phyloP scores from a whole-genome alignment of 2,113 vertebrate species.

The Otolemur garnettii region DNA sequence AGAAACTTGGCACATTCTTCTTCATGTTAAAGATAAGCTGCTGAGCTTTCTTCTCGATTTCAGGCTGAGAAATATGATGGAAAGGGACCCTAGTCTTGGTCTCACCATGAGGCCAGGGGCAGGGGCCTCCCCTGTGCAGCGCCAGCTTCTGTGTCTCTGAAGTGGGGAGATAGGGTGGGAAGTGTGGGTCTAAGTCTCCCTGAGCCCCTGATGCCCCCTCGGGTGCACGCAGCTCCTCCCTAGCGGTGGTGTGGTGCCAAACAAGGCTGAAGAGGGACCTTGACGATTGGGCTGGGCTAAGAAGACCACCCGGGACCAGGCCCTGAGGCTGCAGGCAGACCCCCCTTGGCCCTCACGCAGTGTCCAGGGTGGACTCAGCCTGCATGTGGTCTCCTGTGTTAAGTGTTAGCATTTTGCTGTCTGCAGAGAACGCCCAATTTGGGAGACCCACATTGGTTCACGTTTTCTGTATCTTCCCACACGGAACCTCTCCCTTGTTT shows the following conservation, averaged over 20 bases:
- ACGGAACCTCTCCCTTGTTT: not conserved
- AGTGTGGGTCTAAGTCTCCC: rapidly evolving
- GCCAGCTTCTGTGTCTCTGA: rapidly evolving
- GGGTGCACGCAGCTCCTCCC: not conserved
- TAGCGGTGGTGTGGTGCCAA: rapidly evolving
- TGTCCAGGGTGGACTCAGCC: not conserved
- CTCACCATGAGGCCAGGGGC: rapidly evolving
- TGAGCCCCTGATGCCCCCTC: rapidly evolving
- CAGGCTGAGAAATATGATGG: not conserved
- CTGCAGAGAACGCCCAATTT: too few relatives aligned
- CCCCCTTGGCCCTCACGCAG: too few relatives aligned
- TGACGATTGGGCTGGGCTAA: not conserved
- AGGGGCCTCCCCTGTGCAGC: too few relatives aligned
- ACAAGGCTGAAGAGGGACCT: not conserved
- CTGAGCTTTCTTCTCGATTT: not conserved
- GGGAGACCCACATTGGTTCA: rapidly evolving
- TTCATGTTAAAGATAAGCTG: not conserved
- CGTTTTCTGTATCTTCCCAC: not conserved
- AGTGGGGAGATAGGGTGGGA: too few relatives aligned
- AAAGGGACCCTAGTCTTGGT: rapidly evolving
- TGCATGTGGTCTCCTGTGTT: rapidly evolving
- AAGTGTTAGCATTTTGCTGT: rapidly evolving
- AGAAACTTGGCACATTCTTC: not conserved
- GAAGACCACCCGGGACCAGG: rapidly evolving
- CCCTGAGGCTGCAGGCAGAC: not conserved